A percentile compares a stretch with the other conserved stretches of the same genome.
Evolutionary conservation across 2,888 invertebrate species (phyloP).

Genomic region (Tachina lurida): DNA sequence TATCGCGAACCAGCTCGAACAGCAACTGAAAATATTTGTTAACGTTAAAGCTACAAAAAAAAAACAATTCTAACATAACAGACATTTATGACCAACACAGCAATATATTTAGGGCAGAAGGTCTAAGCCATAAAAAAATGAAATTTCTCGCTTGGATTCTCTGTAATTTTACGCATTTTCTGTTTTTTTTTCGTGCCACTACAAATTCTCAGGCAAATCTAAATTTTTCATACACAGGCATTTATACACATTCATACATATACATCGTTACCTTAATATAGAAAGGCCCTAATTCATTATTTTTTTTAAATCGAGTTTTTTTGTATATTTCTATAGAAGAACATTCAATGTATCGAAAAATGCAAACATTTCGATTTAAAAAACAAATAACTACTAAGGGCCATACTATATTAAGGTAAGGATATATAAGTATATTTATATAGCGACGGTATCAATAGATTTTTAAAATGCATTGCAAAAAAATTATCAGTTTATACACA

Average conservation of each 20-base stretch:
- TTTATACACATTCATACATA: too few species aligned
- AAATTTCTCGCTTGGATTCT: constrained; percentile 1
- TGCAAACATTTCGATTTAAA: too few species aligned
- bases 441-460: not conserved
- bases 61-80: constrained; percentile 1
- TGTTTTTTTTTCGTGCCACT: not conserved
- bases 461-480: not conserved
- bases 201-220: not conserved
- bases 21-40: constrained; percentile 21
- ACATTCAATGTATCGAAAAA: too few species aligned
- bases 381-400: too few species aligned
- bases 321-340: too few species aligned
- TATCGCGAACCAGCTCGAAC: constrained; percentile 7
- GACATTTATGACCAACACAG: constrained; percentile 33
- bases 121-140: constrained; percentile 22
- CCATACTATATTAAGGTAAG: too few species aligned
- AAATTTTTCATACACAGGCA: not conserved
- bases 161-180: constrained; percentile 4
- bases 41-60: not conserved
- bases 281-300: too few species aligned
- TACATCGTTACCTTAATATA: too few species aligned
- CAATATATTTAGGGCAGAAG: constrained; percentile 36
- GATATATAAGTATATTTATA: not conserved
- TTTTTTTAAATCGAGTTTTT: too few species aligned
- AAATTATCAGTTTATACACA: too few species aligned